phyloP scores from a whole-genome alignment of 2,797 vertebrate species.

The Sylvia borin region DNA sequence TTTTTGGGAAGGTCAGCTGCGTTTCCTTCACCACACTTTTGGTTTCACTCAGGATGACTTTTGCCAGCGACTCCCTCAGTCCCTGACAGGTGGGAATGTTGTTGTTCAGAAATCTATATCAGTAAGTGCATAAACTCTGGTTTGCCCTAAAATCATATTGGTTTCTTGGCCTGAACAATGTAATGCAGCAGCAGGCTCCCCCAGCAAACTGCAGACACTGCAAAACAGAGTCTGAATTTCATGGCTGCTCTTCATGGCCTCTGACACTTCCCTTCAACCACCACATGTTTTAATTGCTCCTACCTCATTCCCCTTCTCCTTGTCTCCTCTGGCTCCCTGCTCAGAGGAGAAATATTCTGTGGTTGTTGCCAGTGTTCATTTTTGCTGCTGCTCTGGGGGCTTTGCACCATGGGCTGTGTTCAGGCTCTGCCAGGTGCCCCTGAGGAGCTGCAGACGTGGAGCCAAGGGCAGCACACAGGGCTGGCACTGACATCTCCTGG shows the following conservation, averaged over 20 bases:
- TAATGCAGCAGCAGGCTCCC: background rate
- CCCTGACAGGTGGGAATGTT: background rate
- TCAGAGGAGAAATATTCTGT: background rate
- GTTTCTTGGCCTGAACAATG: background rate
- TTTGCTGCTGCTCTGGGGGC: background rate
- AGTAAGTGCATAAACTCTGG: background rate
- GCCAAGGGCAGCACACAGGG: background rate
- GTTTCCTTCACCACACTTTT: background rate
- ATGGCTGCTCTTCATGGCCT: background rate
- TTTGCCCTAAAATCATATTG: background rate
- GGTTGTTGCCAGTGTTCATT: background rate
- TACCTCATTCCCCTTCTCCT: background rate
- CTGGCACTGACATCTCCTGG: background rate
- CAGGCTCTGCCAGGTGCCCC: background rate
- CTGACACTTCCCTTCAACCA: background rate
- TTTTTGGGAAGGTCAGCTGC: background rate
- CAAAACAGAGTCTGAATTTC: background rate
- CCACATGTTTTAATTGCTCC: background rate
- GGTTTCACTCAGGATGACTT: background rate
- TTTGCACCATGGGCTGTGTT: rapidly evolving
- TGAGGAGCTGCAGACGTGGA: background rate
- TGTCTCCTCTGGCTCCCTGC: background rate
- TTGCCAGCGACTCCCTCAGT: background rate
- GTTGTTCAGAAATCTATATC: background rate
- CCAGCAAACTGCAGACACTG: background rate